phyloP scores from a whole-genome alignment of 2,797 vertebrate genomes.

The Xerus rutilus region DNA sequence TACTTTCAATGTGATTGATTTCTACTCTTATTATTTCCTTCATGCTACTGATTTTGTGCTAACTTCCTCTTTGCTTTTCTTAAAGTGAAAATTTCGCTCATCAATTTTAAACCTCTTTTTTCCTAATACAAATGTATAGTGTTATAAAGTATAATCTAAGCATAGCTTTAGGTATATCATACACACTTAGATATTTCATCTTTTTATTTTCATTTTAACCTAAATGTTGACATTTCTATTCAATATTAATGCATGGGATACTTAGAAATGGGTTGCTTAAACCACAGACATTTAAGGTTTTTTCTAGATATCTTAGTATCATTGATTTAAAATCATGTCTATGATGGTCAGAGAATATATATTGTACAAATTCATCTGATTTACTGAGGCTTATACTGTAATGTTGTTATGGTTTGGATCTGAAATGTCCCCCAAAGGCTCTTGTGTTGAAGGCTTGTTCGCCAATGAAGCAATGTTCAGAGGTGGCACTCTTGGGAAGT shows the following conservation, averaged over 20 bases:
- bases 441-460: too few relatives aligned
- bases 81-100: constrained; percentile 41
- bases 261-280: constrained; percentile 13
- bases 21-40: constrained; percentile 17
- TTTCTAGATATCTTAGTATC: background rate
- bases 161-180: background rate
- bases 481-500: too few relatives aligned
- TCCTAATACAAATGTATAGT: background rate
- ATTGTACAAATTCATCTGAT: background rate
- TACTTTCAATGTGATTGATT: constrained; percentile 42
- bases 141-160: background rate
- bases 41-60: background rate
- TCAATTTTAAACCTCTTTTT: constrained; percentile 27
- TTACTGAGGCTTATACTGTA: background rate
- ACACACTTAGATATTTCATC: background rate
- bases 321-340: constrained; percentile 16
- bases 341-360: background rate
- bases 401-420: too few relatives aligned
- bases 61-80: constrained; percentile 29
- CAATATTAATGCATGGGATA: background rate
- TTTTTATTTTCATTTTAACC: background rate
- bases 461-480: too few relatives aligned
- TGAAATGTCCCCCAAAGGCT: too few relatives aligned
- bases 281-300: background rate
- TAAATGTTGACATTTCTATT: background rate